phyloP scores from a whole-genome alignment of 2,113 vertebrate species.

The Ranitomeya variabilis region DNA sequence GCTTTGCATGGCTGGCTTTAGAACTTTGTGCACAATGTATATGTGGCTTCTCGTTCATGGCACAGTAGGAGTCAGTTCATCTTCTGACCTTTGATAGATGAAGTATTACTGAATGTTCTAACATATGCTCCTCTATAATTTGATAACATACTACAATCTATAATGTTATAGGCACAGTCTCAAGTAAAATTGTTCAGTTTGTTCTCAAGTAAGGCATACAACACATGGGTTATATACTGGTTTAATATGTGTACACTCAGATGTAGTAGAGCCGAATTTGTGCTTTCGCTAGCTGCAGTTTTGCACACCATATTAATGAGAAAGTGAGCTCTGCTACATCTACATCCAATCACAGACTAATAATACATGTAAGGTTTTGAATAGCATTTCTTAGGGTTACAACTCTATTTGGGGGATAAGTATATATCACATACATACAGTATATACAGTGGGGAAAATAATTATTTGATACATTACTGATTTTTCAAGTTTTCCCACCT shows the following conservation, averaged over 20 bases:
- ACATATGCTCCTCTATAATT: neutral
- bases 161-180: neutral
- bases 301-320: neutral
- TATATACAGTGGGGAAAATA: too few relatives aligned
- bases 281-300: neutral
- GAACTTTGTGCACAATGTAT: conserved; percentile 22
- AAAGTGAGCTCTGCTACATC: neutral
- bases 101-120: neutral
- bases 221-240: neutral
- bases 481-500: too few relatives aligned
- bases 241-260: neutral
- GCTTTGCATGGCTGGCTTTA: conserved; percentile 32
- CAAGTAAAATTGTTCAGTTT: neutral
- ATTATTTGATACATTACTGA: too few relatives aligned
- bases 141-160: neutral
- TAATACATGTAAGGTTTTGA: neutral
- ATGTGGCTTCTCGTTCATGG: neutral
- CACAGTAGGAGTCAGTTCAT: neutral
- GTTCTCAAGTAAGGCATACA: neutral
- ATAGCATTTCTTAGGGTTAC: too few relatives aligned
- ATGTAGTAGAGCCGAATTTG: neutral
- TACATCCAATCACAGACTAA: neutral
- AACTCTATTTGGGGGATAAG: too few relatives aligned
- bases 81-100: neutral
- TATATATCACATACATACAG: too few relatives aligned